Evolutionary conservation across 2,888 invertebrate genomes (phyloP).

Genomic region (Dastarcus helophoroides): DNA sequence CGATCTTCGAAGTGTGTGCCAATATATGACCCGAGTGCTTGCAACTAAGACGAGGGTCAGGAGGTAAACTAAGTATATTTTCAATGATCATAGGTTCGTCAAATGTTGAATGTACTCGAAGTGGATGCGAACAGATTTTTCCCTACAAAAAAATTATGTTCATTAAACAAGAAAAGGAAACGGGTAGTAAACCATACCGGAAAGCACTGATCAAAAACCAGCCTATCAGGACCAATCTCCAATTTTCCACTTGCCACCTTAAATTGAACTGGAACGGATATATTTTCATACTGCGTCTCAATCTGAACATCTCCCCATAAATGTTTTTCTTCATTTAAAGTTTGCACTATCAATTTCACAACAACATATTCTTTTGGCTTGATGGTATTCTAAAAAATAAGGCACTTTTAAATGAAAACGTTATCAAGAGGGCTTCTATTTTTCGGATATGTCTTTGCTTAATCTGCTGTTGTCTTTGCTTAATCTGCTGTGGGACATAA

Average conservation of each 20-base stretch:
- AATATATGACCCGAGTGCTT: constrained; percentile 39
- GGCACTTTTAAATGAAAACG: background rate
- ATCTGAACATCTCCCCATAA: constrained; percentile 59
- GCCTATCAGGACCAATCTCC: constrained; percentile 52
- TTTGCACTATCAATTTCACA: constrained; percentile 58
- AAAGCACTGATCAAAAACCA: constrained; percentile 68
- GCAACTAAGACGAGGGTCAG: constrained; percentile 50
- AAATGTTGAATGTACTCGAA: constrained; percentile 74
- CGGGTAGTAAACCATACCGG: constrained; percentile 58
- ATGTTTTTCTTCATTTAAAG: constrained; percentile 54
- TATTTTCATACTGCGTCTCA: constrained; percentile 57
- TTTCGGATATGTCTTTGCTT: too few species aligned
- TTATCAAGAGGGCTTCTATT: too few species aligned
- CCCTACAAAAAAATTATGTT: constrained; percentile 43
- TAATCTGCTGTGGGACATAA: too few species aligned
- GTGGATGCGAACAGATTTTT: constrained; percentile 62
- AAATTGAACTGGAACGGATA: constrained; percentile 61
- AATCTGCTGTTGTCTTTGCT: too few species aligned
- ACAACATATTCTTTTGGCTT: constrained; percentile 53
- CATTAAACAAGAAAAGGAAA: background rate
- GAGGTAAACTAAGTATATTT: constrained; percentile 49
- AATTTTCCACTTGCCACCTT: constrained; percentile 64
- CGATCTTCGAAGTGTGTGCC: constrained; percentile 40
- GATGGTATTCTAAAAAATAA: constrained; percentile 40
- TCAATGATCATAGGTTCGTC: constrained; percentile 67